Evolutionary conservation across 2,888 invertebrate species (phyloP).

Genomic region (Lomographa bimaculata): DNA sequence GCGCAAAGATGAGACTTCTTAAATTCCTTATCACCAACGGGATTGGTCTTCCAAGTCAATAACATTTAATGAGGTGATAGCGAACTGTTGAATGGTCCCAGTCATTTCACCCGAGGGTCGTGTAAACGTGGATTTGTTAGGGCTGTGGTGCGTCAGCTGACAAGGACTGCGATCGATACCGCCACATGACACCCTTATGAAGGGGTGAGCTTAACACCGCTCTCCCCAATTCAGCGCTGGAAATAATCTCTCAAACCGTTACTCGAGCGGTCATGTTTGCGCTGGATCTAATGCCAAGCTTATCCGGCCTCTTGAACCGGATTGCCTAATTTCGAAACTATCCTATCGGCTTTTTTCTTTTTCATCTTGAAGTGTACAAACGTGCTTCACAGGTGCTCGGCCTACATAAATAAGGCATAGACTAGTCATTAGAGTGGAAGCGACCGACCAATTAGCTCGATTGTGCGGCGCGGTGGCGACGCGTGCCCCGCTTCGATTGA

Average conservation of each 20-base stretch:
- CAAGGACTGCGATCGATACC: slow-evolving; percentile 10
- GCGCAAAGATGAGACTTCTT: background rate
- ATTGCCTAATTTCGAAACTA: background rate
- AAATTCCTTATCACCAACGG: slow-evolving; percentile 5
- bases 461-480: slow-evolving; percentile 46
- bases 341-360: no score
- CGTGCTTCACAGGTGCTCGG: slow-evolving; percentile 37
- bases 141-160: no score
- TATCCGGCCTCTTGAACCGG: background rate
- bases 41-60: slow-evolving; percentile 17
- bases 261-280: slow-evolving; percentile 1
- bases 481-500: slow-evolving; percentile 54
- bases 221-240: background rate
- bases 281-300: slow-evolving; percentile 4
- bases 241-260: background rate
- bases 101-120: slow-evolving; percentile 16
- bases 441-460: slow-evolving; percentile 54
- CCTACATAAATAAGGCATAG: slow-evolving; percentile 32
- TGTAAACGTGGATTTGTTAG: slow-evolving; percentile 13
- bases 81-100: slow-evolving; percentile 12
- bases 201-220: slow-evolving; percentile 2
- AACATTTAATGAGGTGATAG: slow-evolving; percentile 24
- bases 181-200: slow-evolving; percentile 1
- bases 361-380: slow-evolving; percentile 38
- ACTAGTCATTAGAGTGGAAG: slow-evolving; percentile 40